phyloP scores from a whole-genome alignment of 2,797 vertebrate genomes.

The Darevskia nairensis region DNA sequence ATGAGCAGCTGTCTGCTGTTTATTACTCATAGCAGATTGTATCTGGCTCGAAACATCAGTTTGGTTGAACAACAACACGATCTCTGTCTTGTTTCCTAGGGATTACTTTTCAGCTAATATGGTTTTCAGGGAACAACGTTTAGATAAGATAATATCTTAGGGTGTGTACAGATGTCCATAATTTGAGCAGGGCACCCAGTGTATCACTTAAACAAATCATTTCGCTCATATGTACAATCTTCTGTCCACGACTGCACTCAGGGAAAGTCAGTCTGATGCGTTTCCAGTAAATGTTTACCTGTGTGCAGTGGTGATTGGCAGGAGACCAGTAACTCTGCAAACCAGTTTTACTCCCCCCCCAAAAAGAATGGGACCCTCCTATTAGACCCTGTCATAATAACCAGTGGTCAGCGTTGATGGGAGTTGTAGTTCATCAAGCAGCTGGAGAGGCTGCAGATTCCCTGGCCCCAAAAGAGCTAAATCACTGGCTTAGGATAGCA shows the following conservation, averaged over 20 bases:
- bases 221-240: not conserved
- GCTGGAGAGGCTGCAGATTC: not conserved
- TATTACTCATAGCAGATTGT: conserved; percentile 34
- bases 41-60: conserved; percentile 26
- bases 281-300: not conserved
- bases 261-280: not conserved
- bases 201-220: not conserved
- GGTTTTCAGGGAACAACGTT: not conserved
- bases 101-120: not conserved
- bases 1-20: conserved; percentile 37
- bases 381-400: too few relatives aligned
- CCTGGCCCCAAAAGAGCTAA: too few relatives aligned
- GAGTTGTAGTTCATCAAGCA: too few relatives aligned
- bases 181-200: not conserved
- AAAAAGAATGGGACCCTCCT: not conserved
- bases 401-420: not conserved
- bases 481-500: too few relatives aligned
- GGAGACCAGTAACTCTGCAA: not conserved
- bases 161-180: not conserved
- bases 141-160: not conserved
- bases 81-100: not conserved
- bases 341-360: not conserved
- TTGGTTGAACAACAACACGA: not conserved
- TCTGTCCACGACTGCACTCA: not conserved
- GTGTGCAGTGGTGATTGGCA: not conserved